Base-by-base conservation (phyloP, 1,140 invertebrate species). In the Drosophila obscura region DNA sequence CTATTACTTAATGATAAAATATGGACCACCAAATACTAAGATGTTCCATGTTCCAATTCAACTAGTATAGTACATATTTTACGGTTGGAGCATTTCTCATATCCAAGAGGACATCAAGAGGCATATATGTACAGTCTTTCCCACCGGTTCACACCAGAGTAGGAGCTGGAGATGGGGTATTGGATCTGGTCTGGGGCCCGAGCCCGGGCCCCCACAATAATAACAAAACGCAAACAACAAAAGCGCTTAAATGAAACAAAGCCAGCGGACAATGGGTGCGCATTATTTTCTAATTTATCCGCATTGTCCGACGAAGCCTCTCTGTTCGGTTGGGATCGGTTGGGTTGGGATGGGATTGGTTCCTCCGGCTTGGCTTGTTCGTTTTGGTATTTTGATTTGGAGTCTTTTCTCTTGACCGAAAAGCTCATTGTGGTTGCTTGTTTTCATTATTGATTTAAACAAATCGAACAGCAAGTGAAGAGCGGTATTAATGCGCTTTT, bases 281-380 rank as follows among this genome's bases (percentile, higher is more conserved):
- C 80, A 88, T 88, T 85, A 88, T 88, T 88, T 89, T 88, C 84
- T 88, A 88, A 88, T 88, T 88, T 88, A 88, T 88, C 80, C 80
- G 77, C 84, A 89, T 89, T 88, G 83, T 88, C 55, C 61, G 67
- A 51, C 62, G 73, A 74, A 67, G 72, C 72, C 61, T 55, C 72
- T 77, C 60, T 35, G 53, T 44, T 67, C 62, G 65, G 43, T 31
- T 49, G 43, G 45, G 52, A 35, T 73, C 48, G 52, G 57, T 57
- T 46, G 41, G 19, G 53, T 15, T 60, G 49, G 24, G 15, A 49
- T 64, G 55, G 64, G 73, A 76, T 81, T 64, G 78, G 72, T 80
- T 72, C 50, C 49, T 68, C 48, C 15, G 22, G 9, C 13, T 41
- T 55, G 51, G 41, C 44, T 45, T 28, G 52, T 74, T 76, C 51